These are phyloP conservation scores for Aselliscus stoliczkanus DNA, from an alignment of 2,797 vertebrate species.

Conservation along the genomic window DNA sequence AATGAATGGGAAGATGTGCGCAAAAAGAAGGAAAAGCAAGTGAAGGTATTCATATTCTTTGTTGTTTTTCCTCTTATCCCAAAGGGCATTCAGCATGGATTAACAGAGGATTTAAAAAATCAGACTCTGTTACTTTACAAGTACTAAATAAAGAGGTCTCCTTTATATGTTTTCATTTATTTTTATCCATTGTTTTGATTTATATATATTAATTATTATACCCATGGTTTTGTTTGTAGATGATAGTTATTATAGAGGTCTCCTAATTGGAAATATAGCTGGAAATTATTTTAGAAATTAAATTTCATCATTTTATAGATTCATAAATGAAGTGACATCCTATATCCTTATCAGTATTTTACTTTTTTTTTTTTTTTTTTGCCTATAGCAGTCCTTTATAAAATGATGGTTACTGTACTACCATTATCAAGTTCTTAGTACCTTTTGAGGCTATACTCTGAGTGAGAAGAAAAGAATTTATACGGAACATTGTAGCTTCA, in stretches of 20 bases:
- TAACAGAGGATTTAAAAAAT: background rate
- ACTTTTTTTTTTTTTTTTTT: background rate
- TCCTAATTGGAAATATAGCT: constrained; percentile 3
- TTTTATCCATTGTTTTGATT: background rate
- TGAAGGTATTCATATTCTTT: constrained; percentile 87
- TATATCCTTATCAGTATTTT: constrained; percentile 14
- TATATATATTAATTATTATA: no score
- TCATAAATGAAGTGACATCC: constrained; percentile 9
- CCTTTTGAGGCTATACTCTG: background rate
- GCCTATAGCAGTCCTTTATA: background rate
- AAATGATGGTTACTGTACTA: background rate
- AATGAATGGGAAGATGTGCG: constrained; percentile 99
- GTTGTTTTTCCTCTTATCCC: background rate
- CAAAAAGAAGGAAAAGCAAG: constrained; percentile 98
- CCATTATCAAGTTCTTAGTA: background rate
- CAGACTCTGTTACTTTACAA: background rate
- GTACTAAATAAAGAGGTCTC: background rate
- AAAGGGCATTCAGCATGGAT: background rate
- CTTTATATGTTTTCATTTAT: constrained; percentile 21
- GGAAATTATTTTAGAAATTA: constrained; percentile 34
- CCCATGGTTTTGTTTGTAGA: background rate
- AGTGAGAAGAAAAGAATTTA: constrained; percentile 23
- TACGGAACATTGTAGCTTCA: background rate
- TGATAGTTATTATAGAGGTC: background rate
- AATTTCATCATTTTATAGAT: constrained; percentile 24